phyloP scores from a whole-genome alignment of 2,113 vertebrate species.

The Syrrhaptes paradoxus region DNA sequence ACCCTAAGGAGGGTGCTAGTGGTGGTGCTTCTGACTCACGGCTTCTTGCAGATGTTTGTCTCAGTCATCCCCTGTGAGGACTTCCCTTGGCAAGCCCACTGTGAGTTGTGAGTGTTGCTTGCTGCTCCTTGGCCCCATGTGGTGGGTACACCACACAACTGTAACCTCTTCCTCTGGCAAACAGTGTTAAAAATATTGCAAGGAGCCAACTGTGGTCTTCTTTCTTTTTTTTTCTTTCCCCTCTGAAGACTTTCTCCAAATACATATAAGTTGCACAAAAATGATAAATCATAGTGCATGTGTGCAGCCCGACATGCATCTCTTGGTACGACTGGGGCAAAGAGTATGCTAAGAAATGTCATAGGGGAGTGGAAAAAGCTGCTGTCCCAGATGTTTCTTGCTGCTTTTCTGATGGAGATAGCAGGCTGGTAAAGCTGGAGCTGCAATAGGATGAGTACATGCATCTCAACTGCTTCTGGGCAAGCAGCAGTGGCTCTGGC shows the following conservation, averaged over 20 bases:
- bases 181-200: not conserved
- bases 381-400: not conserved
- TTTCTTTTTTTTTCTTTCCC: not conserved
- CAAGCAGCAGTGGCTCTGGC: not conserved
- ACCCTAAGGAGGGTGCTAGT: fast-evolving
- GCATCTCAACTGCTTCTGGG: not conserved
- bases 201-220: not conserved
- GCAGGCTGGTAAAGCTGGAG: not conserved
- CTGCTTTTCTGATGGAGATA: not conserved
- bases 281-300: not conserved
- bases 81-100: not conserved
- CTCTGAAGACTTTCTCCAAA: not conserved
- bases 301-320: not conserved
- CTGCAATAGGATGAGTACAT: not conserved
- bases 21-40: not conserved
- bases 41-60: not conserved
- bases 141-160: not conserved
- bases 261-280: not conserved
- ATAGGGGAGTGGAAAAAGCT: not conserved
- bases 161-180: conserved; percentile 13
- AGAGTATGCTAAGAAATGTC: fast-evolving
- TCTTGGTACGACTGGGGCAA: not conserved
- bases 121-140: not conserved
- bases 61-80: not conserved
- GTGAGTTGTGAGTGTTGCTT: not conserved